These are phyloP conservation scores for Anarhynchus alexandrinus DNA, from an alignment of 2,113 vertebrate species.

Conservation along the genomic window DNA sequence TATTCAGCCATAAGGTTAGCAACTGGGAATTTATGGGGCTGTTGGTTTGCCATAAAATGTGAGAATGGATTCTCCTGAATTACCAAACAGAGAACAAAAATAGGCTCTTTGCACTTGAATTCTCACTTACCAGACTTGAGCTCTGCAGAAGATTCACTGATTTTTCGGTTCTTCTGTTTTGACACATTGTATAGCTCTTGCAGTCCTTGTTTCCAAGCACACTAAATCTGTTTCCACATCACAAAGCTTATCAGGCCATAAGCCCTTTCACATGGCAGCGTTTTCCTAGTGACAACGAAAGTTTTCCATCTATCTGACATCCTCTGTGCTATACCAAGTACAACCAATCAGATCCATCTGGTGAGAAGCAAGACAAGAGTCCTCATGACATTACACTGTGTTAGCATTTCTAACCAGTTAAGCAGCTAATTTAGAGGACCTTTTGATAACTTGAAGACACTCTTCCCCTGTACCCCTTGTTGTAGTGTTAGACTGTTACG, in stretches of 20 bases:
- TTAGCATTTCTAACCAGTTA: not conserved
- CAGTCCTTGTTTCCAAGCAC: not conserved
- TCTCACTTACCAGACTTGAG: not conserved
- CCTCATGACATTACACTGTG: not conserved
- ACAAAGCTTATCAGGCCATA: not conserved
- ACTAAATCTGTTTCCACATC: not conserved
- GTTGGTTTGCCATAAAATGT: not conserved
- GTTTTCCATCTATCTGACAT: not conserved
- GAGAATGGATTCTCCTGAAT: not conserved
- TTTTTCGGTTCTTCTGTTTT: not conserved
- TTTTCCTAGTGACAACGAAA: not conserved
- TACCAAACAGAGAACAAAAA: not conserved
- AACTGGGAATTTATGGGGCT: not conserved
- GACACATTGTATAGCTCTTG: not conserved
- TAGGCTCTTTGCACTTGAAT: not conserved
- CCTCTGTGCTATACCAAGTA: not conserved
- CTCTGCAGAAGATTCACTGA: not conserved
- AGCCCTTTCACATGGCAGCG: not conserved
- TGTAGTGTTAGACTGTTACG: not conserved
- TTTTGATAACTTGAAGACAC: not conserved
- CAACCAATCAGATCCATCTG: not conserved
- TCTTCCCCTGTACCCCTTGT: not conserved
- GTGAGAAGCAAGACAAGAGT: not conserved
- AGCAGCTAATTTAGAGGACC: not conserved
- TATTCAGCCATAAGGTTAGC: not conserved